phyloP scores from a whole-genome alignment of 2,888 invertebrate genomes.

The Thereva unica region DNA sequence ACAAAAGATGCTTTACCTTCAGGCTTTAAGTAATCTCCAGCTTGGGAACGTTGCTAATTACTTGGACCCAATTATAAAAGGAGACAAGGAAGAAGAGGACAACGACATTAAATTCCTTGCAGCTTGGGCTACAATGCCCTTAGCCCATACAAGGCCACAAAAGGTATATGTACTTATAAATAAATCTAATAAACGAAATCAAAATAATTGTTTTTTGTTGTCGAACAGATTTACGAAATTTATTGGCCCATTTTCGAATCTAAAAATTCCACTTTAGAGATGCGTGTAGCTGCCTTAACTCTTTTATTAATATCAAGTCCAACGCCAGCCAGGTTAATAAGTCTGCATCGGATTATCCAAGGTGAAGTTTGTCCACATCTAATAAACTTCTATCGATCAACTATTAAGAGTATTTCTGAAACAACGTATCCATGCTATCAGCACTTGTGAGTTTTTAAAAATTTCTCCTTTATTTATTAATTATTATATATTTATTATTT shows the following conservation, averaged over 20 bases:
- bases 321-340: slow-evolving; percentile 67
- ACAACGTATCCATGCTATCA: slow-evolving; percentile 71
- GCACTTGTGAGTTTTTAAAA: slow-evolving; percentile 63
- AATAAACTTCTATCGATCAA: slow-evolving; percentile 72
- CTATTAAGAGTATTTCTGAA: slow-evolving; percentile 68
- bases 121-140: slow-evolving; percentile 64
- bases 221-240: slow-evolving; percentile 62
- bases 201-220: slow-evolving; percentile 4
- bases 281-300: slow-evolving; percentile 69
- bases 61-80: slow-evolving; percentile 62
- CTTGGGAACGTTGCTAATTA: slow-evolving; percentile 62
- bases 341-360: slow-evolving; percentile 70
- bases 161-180: slow-evolving; percentile 55
- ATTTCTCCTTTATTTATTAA: slow-evolving; percentile 2
- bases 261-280: slow-evolving; percentile 67
- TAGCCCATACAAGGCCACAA: slow-evolving; percentile 61
- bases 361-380: slow-evolving; percentile 66
- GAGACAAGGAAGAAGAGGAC: slow-evolving; percentile 58
- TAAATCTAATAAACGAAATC: background rate
- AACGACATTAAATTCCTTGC: slow-evolving; percentile 66
- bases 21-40: slow-evolving; percentile 70
- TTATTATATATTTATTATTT: slow-evolving; percentile 35
- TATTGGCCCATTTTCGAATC: slow-evolving; percentile 73
- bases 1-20: slow-evolving; percentile 72
- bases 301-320: slow-evolving; percentile 68